A percentile compares a stretch with the other conserved stretches of the same genome.
Conservation (phyloP, 2,797 vertebrate genomes). For the Intellagama lesueurii region DNA sequence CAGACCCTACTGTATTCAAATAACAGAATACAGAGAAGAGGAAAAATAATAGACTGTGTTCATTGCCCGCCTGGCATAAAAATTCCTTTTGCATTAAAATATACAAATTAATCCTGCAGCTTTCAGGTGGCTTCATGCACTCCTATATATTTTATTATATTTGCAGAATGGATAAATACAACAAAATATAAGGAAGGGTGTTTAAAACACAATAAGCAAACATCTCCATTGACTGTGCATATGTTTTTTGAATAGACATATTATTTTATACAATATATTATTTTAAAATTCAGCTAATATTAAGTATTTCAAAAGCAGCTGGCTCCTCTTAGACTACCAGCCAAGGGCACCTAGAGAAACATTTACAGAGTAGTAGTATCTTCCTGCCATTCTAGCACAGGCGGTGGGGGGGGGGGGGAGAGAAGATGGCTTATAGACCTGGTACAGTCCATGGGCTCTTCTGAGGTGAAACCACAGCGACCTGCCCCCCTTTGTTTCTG, state of each 20-base stretch:
- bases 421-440: neutral
- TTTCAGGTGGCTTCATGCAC: conserved; percentile 44
- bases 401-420: neutral
- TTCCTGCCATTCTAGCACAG: neutral
- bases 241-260: conserved; percentile 57
- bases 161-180: conserved; percentile 57
- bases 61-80: conserved; percentile 56
- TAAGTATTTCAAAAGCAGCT: conserved; percentile 21
- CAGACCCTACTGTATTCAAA: conserved; percentile 45
- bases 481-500: neutral
- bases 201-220: conserved; percentile 55
- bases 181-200: conserved; percentile 48
- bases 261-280: conserved; percentile 46
- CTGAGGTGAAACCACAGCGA: neutral
- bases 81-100: conserved; percentile 57
- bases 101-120: conserved; percentile 48
- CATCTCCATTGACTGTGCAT: conserved; percentile 32
- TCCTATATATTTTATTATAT: conserved; percentile 56
- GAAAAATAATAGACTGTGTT: conserved; percentile 35
- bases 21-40: conserved; percentile 35
- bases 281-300: conserved; percentile 46
- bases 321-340: neutral
- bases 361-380: neutral
- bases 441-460: neutral
- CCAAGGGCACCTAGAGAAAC: neutral